A percentile compares a stretch with the other conserved stretches of the same genome.
phyloP scores from a whole-genome alignment of 2,888 invertebrate genomes.

The Pollenia angustigena region DNA sequence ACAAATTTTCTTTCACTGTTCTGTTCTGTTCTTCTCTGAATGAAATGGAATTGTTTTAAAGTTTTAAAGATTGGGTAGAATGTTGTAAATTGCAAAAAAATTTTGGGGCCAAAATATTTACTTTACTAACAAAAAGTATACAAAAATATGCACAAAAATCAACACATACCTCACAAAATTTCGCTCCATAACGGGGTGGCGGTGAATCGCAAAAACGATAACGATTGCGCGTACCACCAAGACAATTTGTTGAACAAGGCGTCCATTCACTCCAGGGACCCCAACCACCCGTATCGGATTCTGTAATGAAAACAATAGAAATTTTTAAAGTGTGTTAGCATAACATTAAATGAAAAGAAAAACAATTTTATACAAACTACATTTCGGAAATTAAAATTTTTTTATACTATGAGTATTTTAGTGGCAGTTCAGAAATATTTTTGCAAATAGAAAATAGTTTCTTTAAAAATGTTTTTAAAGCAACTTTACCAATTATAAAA shows the following conservation, averaged over 20 bases:
- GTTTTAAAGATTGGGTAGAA: background rate
- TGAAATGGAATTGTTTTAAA: constrained; percentile 28
- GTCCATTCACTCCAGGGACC: constrained; percentile 94
- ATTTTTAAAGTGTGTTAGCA: constrained; percentile 37
- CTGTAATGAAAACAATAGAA: constrained; percentile 83
- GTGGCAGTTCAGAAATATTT: constrained; percentile 22
- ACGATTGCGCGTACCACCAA: constrained; percentile 91
- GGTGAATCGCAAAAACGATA: constrained; percentile 95
- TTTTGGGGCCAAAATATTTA: constrained; percentile 31
- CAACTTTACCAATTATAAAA: constrained; percentile 27
- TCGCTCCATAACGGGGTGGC: constrained; percentile 93
- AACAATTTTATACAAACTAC: constrained; percentile 8
- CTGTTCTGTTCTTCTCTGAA: background rate
- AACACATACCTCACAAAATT: constrained; percentile 91
- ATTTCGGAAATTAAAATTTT: constrained; percentile 10
- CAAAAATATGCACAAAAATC: background rate
- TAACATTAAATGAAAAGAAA: background rate
- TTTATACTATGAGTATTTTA: constrained; percentile 6
- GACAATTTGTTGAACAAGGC: constrained; percentile 90
- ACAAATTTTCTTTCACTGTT: constrained; percentile 4
- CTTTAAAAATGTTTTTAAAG: constrained; percentile 3
- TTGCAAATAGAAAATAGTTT: background rate
- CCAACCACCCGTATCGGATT: constrained; percentile 91
- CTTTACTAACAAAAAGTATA: background rate
- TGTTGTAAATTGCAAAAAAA: constrained; percentile 4